These are phyloP conservation scores for Eristalis arbustorum DNA, from an alignment of 2,888 invertebrate species.

Conservation along the genomic window DNA sequence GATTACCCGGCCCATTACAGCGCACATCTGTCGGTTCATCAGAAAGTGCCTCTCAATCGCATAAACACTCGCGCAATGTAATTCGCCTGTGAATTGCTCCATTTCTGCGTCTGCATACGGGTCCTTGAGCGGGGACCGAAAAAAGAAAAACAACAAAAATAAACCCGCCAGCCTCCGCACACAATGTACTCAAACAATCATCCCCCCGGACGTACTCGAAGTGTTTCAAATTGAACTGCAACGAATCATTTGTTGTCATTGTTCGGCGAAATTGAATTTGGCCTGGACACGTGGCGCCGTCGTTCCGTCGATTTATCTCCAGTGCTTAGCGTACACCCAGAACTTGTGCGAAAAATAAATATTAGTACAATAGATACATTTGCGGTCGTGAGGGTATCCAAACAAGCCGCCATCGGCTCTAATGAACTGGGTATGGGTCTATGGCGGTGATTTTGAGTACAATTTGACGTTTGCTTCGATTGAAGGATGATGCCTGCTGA, in stretches of 20 bases:
- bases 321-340: background rate
- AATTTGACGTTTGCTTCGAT: slow-evolving; percentile 13
- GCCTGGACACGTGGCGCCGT: slow-evolving; percentile 54
- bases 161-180: background rate
- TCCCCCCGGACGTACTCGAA: background rate
- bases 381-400: slow-evolving; percentile 26
- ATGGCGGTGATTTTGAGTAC: slow-evolving; percentile 28
- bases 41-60: slow-evolving; percentile 15
- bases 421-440: slow-evolving; percentile 31
- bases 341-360: slow-evolving; percentile 47
- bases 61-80: background rate
- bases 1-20: slow-evolving; percentile 7
- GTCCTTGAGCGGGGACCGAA: slow-evolving; percentile 13
- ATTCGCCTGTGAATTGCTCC: background rate
- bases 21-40: slow-evolving; percentile 36
- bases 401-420: background rate
- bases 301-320: slow-evolving; percentile 37
- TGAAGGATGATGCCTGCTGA: background rate
- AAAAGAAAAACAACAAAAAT: background rate
- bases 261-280: slow-evolving; percentile 54
- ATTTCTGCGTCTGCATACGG: background rate
- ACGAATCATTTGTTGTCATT: slow-evolving; percentile 56
- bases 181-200: slow-evolving; percentile 5
- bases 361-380: slow-evolving; percentile 21
- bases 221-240: slow-evolving; percentile 30